Evolutionary conservation across 2,113 vertebrate genomes (phyloP).

Genomic region (Herpetotheres cachinnans): DNA sequence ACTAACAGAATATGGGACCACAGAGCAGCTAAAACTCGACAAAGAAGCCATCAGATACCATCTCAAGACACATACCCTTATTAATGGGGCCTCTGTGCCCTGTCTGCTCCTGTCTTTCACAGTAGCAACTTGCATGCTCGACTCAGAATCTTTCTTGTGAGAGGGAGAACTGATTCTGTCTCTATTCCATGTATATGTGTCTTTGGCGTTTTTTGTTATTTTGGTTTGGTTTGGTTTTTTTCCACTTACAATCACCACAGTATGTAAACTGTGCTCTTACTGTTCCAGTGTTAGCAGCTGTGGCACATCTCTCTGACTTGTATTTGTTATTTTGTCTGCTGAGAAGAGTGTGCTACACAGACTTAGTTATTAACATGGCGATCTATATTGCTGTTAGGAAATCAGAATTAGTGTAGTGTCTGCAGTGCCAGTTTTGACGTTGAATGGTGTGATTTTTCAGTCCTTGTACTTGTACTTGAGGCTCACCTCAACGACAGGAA

Average conservation of each 20-base stretch:
- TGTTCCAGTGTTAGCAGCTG: constrained; percentile 4
- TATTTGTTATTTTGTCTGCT: background rate
- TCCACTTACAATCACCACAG: background rate
- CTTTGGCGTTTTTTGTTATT: background rate
- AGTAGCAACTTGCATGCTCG: background rate
- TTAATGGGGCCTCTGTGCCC: background rate
- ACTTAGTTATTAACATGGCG: background rate
- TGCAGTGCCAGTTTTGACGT: background rate
- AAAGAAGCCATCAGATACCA: background rate
- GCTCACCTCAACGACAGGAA: background rate
- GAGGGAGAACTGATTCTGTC: background rate
- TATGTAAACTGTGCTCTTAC: background rate
- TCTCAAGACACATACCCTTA: background rate
- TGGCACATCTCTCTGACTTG: background rate
- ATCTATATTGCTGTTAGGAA: background rate
- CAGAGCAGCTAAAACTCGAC: background rate
- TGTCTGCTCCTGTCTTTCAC: background rate
- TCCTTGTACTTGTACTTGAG: background rate
- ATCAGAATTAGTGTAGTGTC: background rate
- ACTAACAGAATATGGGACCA: background rate
- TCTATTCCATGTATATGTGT: background rate
- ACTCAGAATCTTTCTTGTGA: background rate
- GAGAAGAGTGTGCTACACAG: background rate
- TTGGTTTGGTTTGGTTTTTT: background rate
- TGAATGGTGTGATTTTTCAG: background rate